A percentile compares a stretch with the other conserved stretches of the same genome.
These are phyloP conservation scores for Dinoponera quadriceps DNA, from an alignment of 1,140 invertebrate species.

Conservation along the genomic window DNA sequence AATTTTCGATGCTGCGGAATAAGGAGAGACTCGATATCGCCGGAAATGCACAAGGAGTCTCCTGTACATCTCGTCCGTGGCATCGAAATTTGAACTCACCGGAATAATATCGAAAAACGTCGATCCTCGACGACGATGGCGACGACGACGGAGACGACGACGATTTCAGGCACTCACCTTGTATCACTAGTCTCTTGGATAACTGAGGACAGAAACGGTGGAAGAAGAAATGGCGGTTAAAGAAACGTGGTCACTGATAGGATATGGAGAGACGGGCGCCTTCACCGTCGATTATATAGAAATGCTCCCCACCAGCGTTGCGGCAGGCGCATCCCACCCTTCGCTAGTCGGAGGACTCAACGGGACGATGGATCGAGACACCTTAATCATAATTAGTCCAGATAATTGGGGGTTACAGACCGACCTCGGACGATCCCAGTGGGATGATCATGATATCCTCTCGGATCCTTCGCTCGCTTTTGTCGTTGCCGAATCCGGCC, in stretches of 20 bases:
- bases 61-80: background rate
- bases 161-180: slow-evolving; percentile 79
- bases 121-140: slow-evolving; percentile 14
- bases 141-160: too few relatives aligned
- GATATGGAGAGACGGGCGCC: slow-evolving; percentile 82
- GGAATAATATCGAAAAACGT: background rate
- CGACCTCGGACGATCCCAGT: background rate
- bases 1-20: slow-evolving; percentile 24
- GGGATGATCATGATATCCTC: background rate
- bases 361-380: slow-evolving; percentile 60
- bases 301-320: slow-evolving; percentile 79
- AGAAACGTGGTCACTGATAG: slow-evolving; percentile 80
- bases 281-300: slow-evolving; percentile 83
- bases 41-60: background rate
- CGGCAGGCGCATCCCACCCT: slow-evolving; percentile 75
- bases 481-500: background rate
- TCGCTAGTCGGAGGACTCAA: slow-evolving; percentile 73
- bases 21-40: background rate
- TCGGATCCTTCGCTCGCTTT: background rate
- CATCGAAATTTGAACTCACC: slow-evolving; percentile 44
- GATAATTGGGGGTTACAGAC: slow-evolving; percentile 63
- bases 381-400: slow-evolving; percentile 72
- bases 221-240: slow-evolving; percentile 73
- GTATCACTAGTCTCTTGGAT: slow-evolving; percentile 64
- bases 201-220: slow-evolving; percentile 62